Conservation (phyloP, 2,888 invertebrate species). For the Perizoma flavofasciatum region DNA sequence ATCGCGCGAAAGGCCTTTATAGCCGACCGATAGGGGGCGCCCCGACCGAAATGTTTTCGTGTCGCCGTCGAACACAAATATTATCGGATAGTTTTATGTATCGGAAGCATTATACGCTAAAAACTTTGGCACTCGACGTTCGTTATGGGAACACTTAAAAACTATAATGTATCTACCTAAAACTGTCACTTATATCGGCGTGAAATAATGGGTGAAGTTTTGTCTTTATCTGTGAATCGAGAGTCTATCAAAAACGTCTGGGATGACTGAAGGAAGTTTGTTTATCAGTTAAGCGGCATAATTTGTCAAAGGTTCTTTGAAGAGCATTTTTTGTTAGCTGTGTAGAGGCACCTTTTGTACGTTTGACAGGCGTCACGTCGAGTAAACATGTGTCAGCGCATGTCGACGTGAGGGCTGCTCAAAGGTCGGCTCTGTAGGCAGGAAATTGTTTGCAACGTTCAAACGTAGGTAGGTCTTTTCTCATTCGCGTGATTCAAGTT, state of each 20-base stretch:
- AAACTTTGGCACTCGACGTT: conserved; percentile 73
- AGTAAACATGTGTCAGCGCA: conserved; percentile 61
- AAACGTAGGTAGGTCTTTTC: conserved; percentile 19
- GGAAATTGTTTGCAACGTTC: conserved; percentile 32
- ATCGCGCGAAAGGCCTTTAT: conserved; percentile 84
- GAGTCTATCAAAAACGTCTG: conserved; percentile 36
- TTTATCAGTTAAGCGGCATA: conserved; percentile 59
- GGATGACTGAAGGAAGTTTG: conserved; percentile 34
- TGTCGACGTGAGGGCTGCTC: conserved; percentile 50
- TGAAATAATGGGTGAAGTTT: conserved; percentile 40
- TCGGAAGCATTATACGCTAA: conserved; percentile 80
- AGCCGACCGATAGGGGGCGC: conserved; percentile 75
- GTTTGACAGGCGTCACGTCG: conserved; percentile 69
- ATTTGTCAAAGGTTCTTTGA: conserved; percentile 77
- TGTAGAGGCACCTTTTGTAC: conserved; percentile 59
- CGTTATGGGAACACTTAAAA: conserved; percentile 60
- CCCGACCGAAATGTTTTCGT: conserved; percentile 73
- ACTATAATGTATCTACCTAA: conserved; percentile 48
- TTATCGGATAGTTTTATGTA: conserved; percentile 81
- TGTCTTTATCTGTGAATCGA: conserved; percentile 45
- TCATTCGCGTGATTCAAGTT: conserved; percentile 19
- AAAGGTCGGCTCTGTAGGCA: conserved; percentile 41
- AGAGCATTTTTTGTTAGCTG: conserved; percentile 61
- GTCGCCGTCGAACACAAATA: conserved; percentile 77
- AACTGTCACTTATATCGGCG: conserved; percentile 45